Conservation (phyloP, 1,140 invertebrate species). For the Bombus picipes region DNA sequence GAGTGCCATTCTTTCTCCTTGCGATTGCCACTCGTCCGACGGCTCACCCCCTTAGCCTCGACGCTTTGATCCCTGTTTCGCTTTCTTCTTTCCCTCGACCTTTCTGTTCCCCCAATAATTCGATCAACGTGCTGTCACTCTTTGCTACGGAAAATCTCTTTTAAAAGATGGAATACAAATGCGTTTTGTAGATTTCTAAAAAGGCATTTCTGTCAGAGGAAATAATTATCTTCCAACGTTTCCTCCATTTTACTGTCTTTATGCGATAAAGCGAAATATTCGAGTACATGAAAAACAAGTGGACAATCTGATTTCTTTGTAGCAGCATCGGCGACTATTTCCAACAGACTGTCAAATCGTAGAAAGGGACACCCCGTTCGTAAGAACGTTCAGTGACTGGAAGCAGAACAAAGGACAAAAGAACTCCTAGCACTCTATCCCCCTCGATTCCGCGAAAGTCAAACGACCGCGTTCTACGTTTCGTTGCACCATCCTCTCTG, state of each 20-base stretch:
- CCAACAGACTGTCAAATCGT: background rate
- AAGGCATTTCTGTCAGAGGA: background rate
- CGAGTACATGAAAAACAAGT: no score
- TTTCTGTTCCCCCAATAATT: slow-evolving; percentile 29
- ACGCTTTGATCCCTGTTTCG: slow-evolving; percentile 23
- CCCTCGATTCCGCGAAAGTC: slow-evolving; percentile 39
- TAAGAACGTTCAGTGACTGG: slow-evolving; percentile 37
- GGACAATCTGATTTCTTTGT: background rate
- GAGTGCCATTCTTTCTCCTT: slow-evolving; percentile 32
- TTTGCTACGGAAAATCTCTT: background rate
- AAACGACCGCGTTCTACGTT: slow-evolving; percentile 48
- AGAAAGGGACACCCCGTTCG: background rate
- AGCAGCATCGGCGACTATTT: background rate
- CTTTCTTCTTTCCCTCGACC: background rate
- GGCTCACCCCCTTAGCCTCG: background rate
- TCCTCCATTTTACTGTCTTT: background rate
- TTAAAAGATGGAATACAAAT: background rate
- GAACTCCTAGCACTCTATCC: background rate
- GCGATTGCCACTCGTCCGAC: background rate
- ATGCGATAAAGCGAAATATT: background rate
- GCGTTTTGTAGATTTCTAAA: background rate
- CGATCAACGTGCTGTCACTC: slow-evolving; percentile 23
- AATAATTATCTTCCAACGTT: background rate
- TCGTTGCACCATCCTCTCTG: background rate
- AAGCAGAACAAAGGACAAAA: slow-evolving; percentile 8